Percentiles rank a stretch among this genome's conserved stretches.
These are phyloP conservation scores for Manduca sexta DNA, from an alignment of 1,140 invertebrate species.

Conservation along the genomic window DNA sequence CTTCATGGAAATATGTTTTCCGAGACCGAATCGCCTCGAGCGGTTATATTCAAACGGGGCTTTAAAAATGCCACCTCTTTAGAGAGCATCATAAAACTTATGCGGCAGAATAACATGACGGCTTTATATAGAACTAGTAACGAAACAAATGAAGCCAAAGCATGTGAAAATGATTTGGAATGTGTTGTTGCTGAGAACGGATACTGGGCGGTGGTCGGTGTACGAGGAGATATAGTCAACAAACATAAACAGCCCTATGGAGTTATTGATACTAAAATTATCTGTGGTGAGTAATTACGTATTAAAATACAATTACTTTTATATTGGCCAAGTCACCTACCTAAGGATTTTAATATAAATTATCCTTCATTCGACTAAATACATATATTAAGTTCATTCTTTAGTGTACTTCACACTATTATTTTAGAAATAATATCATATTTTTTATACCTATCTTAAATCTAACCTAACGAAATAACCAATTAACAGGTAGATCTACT, in stretches of 20 bases:
- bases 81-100: slow-evolving; percentile 53
- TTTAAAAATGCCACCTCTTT: slow-evolving; percentile 58
- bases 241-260: slow-evolving; percentile 46
- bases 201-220: slow-evolving; percentile 37
- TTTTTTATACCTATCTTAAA: no score
- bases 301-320: background rate
- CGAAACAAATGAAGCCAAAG: slow-evolving; percentile 24
- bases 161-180: slow-evolving; percentile 33
- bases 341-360: no score
- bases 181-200: slow-evolving; percentile 38
- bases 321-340: no score
- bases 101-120: slow-evolving; percentile 58
- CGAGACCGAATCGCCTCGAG: slow-evolving; percentile 51
- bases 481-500: no score
- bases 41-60: slow-evolving; percentile 52
- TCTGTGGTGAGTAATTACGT: slow-evolving; percentile 59
- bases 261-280: slow-evolving; percentile 65
- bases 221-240: slow-evolving; percentile 52
- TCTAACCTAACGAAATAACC: no score
- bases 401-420: no score
- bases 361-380: no score
- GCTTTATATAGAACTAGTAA: slow-evolving; percentile 33
- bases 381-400: no score
- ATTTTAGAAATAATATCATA: no score
- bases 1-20: slow-evolving; percentile 57